Evolutionary conservation across 1,140 invertebrate species (phyloP).

Genomic region (Zaprionus vittiger): DNA sequence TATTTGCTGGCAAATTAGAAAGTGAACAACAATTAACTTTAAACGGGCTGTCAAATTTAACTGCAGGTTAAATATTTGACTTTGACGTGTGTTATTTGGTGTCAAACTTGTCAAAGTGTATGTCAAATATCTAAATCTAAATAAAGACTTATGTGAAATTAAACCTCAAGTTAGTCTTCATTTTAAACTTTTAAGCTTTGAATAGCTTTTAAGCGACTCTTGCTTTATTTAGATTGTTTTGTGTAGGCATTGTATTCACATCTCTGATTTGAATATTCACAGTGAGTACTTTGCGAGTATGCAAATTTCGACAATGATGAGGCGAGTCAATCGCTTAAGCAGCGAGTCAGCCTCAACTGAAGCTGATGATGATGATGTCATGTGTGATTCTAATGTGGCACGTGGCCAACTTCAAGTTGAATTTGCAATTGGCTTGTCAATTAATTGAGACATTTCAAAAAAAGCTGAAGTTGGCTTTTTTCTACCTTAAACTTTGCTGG

Average conservation of each 20-base stretch:
- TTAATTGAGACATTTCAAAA: slow-evolving; percentile 27
- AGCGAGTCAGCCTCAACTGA: too few relatives aligned
- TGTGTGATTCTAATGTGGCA: slow-evolving; percentile 22
- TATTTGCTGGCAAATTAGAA: neutral
- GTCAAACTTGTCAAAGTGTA: neutral
- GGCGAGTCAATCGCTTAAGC: slow-evolving; percentile 12
- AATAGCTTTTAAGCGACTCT: neutral
- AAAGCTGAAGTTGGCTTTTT: neutral
- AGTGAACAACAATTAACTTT: neutral
- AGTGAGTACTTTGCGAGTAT: slow-evolving; percentile 19
- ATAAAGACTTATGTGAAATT: neutral
- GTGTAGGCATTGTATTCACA: neutral
- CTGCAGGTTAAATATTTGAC: slow-evolving; percentile 5
- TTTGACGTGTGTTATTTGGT: neutral
- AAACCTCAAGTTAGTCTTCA: neutral
- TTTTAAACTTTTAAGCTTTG: neutral
- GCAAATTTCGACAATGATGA: slow-evolving; percentile 26
- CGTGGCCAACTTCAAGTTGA: slow-evolving; percentile 35
- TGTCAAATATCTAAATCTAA: neutral
- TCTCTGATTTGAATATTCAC: slow-evolving; percentile 24
- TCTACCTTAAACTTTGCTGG: neutral
- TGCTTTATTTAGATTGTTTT: neutral
- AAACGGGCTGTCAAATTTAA: neutral
- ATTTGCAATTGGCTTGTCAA: slow-evolving; percentile 7
- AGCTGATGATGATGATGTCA: slow-evolving; percentile 32